Evolutionary conservation across 2,797 vertebrate species (phyloP).

Genomic region (Cuculus canorus): DNA sequence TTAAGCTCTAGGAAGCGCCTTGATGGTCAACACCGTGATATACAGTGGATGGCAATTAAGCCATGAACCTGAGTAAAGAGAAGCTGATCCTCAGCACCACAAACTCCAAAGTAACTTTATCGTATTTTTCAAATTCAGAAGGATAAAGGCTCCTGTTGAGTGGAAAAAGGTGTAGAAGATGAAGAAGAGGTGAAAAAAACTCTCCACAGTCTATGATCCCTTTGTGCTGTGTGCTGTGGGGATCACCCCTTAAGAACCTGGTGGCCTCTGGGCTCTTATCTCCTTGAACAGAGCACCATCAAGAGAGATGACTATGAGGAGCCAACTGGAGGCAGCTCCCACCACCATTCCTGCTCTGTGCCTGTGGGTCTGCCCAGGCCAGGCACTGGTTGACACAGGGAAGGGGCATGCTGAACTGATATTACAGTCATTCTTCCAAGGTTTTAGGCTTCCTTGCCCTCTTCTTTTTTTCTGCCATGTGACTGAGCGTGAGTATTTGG

Average conservation of each 20-base stretch:
- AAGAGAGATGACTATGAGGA: fast-evolving
- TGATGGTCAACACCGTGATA: not conserved
- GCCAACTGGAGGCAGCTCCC: fast-evolving
- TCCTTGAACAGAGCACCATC: not conserved
- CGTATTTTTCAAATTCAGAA: not conserved
- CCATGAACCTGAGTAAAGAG: not conserved
- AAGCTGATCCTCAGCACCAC: not conserved
- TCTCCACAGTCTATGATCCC: not conserved
- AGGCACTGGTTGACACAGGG: not conserved
- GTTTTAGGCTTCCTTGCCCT: not conserved
- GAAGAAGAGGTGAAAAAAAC: not conserved
- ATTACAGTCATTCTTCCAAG: not conserved
- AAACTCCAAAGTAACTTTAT: not conserved
- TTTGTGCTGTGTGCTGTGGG: fast-evolving
- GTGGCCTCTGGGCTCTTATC: not conserved
- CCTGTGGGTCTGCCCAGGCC: not conserved
- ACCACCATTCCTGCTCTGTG: fast-evolving
- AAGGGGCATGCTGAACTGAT: not conserved
- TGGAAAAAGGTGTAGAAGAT: not conserved
- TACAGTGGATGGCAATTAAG: not conserved
- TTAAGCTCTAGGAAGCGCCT: conserved; percentile 38
- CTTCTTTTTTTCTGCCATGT: not conserved
- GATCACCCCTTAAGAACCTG: not conserved
- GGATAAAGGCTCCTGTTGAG: not conserved
- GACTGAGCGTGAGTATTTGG: not conserved